Conservation (phyloP, 2,113 vertebrate genomes). For the Pholis gunnellus region DNA sequence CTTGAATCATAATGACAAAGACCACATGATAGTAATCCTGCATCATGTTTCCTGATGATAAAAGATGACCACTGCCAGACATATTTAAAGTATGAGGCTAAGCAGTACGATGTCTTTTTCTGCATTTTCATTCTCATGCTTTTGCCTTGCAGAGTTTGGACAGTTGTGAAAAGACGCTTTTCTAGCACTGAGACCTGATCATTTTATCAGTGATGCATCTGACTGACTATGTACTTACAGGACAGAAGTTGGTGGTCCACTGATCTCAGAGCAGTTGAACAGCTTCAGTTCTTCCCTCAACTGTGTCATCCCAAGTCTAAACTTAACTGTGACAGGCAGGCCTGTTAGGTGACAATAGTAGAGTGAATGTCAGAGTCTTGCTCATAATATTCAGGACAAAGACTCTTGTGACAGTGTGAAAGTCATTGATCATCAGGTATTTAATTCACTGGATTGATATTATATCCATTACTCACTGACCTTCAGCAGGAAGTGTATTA, state of each 20-base stretch:
- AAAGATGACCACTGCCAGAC: background rate
- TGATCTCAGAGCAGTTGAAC: constrained; percentile 60
- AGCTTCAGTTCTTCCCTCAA: constrained; percentile 43
- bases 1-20: background rate
- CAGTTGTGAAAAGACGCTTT: too few relatives aligned
- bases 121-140: too few relatives aligned
- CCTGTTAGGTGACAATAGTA: constrained; percentile 23
- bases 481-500: constrained; percentile 37
- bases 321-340: constrained; percentile 16
- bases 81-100: too few relatives aligned
- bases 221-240: constrained; percentile 52
- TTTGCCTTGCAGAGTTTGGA: too few relatives aligned
- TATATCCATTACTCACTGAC: constrained; percentile 57
- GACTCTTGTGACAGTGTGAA: background rate
- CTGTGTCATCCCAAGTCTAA: constrained; percentile 27
- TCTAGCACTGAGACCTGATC: background rate
- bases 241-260: constrained; percentile 24
- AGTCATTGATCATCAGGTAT: background rate
- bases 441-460: background rate
- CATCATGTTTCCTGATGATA: background rate
- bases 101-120: too few relatives aligned
- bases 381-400: background rate
- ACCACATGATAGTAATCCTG: background rate
- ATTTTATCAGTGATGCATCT: background rate
- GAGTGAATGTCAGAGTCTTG: background rate